Evolutionary conservation across 2,113 vertebrate species (phyloP).

Genomic region (Lophochroa leadbeateri): DNA sequence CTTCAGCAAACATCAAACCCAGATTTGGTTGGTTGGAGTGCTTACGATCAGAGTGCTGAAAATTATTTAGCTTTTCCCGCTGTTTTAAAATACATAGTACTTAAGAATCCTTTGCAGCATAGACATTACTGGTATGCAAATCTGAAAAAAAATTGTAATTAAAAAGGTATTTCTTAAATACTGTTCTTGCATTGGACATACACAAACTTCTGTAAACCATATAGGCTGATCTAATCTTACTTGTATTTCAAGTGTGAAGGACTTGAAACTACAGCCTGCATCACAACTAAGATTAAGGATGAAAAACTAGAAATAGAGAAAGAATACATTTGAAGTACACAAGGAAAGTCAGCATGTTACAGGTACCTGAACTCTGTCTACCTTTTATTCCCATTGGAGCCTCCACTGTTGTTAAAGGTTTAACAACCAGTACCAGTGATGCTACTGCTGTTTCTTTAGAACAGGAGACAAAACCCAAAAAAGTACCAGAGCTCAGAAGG

Average conservation of each 20-base stretch:
- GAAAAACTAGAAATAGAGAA: neutral
- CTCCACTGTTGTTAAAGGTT: neutral
- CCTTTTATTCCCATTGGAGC: neutral
- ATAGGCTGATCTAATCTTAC: neutral
- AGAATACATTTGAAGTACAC: neutral
- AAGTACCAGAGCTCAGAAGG: neutral
- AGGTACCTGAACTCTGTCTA: neutral
- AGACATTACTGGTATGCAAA: neutral
- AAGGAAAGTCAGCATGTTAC: neutral
- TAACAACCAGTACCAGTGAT: neutral
- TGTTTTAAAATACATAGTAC: neutral
- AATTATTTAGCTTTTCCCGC: neutral
- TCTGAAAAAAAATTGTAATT: neutral
- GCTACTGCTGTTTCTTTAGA: neutral
- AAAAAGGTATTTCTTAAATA: neutral
- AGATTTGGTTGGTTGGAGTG: neutral
- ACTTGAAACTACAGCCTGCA: neutral
- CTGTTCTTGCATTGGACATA: neutral
- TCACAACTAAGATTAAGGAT: neutral
- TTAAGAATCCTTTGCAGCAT: neutral
- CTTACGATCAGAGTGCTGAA: neutral
- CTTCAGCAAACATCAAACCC: neutral
- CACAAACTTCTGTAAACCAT: neutral
- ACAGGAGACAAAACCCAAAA: neutral
- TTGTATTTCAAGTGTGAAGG: neutral